Percentiles rank a stretch among this genome's conserved stretches.
Conservation (phyloP, 2,888 invertebrate genomes). For the Alsophila aescularia region DNA sequence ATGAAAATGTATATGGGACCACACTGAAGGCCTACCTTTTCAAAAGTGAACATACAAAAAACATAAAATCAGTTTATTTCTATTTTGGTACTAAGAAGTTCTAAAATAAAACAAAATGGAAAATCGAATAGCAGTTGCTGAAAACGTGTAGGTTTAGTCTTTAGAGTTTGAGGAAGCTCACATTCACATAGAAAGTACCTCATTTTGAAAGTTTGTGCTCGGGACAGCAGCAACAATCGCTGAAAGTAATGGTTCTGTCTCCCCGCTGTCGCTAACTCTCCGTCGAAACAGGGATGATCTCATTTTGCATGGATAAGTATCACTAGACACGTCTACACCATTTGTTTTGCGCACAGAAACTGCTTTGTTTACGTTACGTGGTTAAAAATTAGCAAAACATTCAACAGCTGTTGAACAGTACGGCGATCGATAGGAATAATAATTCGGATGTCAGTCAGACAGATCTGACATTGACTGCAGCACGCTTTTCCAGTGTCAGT, state of each 20-base stretch:
- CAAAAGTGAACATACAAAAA: too few species aligned
- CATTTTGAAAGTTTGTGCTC: slow-evolving; percentile 49
- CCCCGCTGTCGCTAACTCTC: slow-evolving; percentile 50
- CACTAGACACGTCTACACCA: slow-evolving; percentile 23
- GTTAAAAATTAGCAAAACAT: slow-evolving; percentile 3
- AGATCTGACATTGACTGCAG: too few species aligned
- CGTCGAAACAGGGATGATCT: slow-evolving; percentile 61
- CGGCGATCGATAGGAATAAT: too few species aligned
- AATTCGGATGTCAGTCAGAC: too few species aligned
- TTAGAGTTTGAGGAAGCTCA: too few species aligned
- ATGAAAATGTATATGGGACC: too few species aligned
- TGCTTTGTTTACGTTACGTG: slow-evolving; percentile 13
- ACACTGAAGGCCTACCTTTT: too few species aligned
- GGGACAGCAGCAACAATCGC: slow-evolving; percentile 54
- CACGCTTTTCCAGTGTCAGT: too few species aligned
- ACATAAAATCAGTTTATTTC: too few species aligned
- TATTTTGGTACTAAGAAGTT: too few species aligned
- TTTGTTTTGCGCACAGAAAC: slow-evolving; percentile 8
- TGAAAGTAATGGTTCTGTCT: slow-evolving; percentile 65
- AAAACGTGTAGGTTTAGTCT: not conserved
- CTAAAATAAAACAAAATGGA: too few species aligned
- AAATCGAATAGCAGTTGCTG: not conserved
- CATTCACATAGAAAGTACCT: slow-evolving; percentile 47
- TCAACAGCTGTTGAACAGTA: too few species aligned
- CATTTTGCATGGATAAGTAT: slow-evolving; percentile 54